phyloP scores from a whole-genome alignment of 2,888 invertebrate genomes.

The Nomada hirtipes region DNA sequence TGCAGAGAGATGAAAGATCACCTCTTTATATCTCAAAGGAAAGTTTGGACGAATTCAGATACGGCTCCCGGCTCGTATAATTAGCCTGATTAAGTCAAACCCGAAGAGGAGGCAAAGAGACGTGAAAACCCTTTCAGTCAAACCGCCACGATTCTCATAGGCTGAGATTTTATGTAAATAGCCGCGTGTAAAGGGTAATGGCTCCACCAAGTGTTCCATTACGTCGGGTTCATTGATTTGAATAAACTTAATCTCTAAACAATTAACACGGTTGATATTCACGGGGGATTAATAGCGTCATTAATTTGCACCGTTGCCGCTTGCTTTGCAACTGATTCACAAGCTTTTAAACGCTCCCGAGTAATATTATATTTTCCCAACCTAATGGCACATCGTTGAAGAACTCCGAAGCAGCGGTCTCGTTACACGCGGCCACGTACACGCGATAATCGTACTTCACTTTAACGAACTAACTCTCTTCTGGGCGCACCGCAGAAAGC shows the following conservation, averaged over 20 bases:
- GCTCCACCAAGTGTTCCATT: constrained; percentile 72
- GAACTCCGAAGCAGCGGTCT: constrained; percentile 17
- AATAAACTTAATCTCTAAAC: constrained; percentile 75
- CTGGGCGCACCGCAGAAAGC: neutral
- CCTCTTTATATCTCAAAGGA: constrained; percentile 34
- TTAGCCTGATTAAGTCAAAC: constrained; percentile 76
- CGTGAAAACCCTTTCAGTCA: constrained; percentile 76
- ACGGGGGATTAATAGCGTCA: constrained; percentile 28
- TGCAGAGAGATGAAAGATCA: constrained; percentile 11
- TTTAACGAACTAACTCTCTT: constrained; percentile 10
- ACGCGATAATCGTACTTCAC: constrained; percentile 24
- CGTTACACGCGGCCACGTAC: constrained; percentile 17
- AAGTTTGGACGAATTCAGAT: constrained; percentile 40
- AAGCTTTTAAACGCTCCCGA: neutral
- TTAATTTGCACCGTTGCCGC: neutral
- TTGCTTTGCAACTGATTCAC: neutral
- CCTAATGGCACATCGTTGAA: neutral
- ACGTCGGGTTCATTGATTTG: constrained; percentile 67
- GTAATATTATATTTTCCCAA: neutral
- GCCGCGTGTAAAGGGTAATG: constrained; percentile 76
- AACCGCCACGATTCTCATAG: constrained; percentile 65
- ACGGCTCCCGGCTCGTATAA: constrained; percentile 66
- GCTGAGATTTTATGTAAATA: constrained; percentile 78
- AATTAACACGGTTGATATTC: constrained; percentile 69
- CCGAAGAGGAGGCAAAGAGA: constrained; percentile 69